Evolutionary conservation across 2,888 invertebrate species (phyloP).

Genomic region (Acanthacorydalis orientalis): DNA sequence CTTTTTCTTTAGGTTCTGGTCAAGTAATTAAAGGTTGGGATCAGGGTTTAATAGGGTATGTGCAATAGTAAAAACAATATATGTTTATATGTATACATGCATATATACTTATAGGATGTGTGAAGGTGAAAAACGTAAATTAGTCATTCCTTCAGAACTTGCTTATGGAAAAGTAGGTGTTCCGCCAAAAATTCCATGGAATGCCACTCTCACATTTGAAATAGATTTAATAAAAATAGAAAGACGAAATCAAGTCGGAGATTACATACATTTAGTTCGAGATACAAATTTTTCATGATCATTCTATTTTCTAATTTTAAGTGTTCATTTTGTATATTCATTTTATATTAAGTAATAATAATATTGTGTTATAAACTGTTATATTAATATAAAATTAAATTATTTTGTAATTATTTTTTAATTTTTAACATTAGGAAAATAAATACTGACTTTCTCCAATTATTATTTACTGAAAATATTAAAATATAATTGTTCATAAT

Average conservation of each 20-base stretch:
- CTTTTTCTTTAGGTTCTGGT: conserved; percentile 65
- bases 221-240: conserved; percentile 65
- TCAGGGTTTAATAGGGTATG: conserved; percentile 62
- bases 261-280: no score
- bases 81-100: background rate
- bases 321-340: no score
- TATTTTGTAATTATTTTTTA: no score
- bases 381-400: no score
- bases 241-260: conserved; percentile 15
- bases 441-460: no score
- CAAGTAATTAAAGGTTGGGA: conserved; percentile 89
- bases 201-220: conserved; percentile 64
- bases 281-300: no score
- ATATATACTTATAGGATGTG: conserved; percentile 46
- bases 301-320: no score
- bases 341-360: no score
- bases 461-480: no score
- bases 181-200: conserved; percentile 68
- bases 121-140: conserved; percentile 68
- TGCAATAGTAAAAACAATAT: conserved; percentile 2
- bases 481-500: no score
- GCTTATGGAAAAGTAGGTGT: conserved; percentile 72
- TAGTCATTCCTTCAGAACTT: conserved; percentile 71
- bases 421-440: no score
- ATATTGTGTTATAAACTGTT: no score